phyloP scores from a whole-genome alignment of 1,140 invertebrate species.

The Drosophila melanica region DNA sequence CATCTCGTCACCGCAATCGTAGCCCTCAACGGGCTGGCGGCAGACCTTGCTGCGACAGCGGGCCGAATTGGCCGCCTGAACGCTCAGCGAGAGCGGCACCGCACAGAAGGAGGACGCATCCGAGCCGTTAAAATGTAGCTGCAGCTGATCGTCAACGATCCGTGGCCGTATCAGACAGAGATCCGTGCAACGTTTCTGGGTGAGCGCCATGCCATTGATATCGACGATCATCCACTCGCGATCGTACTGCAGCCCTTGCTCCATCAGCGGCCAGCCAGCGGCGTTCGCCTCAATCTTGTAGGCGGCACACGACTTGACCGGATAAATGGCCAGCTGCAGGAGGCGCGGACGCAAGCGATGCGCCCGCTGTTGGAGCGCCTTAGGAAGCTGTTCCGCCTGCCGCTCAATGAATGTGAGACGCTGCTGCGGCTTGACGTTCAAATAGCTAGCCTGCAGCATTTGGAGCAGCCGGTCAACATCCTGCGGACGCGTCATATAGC shows the following conservation, averaged over 20 bases:
- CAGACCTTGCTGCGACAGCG: constrained; percentile 93
- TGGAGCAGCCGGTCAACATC: constrained; percentile 90
- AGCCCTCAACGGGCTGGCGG: constrained; percentile 90
- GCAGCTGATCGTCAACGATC: constrained; percentile 87
- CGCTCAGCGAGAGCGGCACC: constrained; percentile 50
- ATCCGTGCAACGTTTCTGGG: constrained; percentile 92
- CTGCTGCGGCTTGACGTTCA: constrained; percentile 35
- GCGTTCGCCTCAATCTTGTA: constrained; percentile 86
- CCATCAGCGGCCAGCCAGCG: constrained; percentile 88
- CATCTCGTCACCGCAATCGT: constrained; percentile 92
- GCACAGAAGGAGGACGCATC: constrained; percentile 1
- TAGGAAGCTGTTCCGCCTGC: constrained; percentile 47
- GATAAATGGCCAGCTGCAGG: constrained; percentile 92
- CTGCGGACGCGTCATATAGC: constrained; percentile 92
- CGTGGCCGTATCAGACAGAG: constrained; percentile 92
- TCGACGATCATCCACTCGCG: constrained; percentile 96
- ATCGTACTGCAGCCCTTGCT: constrained; percentile 93
- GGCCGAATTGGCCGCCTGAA: constrained; percentile 65
- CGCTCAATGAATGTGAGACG: constrained; percentile 59
- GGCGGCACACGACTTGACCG: constrained; percentile 96
- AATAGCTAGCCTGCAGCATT: constrained; percentile 89
- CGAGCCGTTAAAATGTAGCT: constrained; percentile 86
- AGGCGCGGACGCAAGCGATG: constrained; percentile 68
- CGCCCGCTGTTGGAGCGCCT: constrained; percentile 52
- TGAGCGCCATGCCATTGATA: constrained; percentile 90